Evolutionary conservation across 53 echinoderm and acorn worm species (phyloP).

Genomic region (Astropecten irregularis): DNA sequence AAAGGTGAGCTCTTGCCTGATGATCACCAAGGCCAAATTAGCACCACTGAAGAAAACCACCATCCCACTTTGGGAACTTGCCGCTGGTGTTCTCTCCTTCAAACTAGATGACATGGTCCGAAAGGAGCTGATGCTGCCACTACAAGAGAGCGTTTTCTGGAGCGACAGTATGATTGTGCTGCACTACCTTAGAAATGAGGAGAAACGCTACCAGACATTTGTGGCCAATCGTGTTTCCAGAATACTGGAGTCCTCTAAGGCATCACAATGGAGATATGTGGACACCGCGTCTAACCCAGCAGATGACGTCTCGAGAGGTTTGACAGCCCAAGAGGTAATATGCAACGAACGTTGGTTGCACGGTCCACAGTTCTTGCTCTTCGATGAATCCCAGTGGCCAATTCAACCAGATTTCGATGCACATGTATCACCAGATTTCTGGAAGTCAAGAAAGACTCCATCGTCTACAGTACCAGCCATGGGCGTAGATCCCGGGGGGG

Average conservation of each 20-base stretch:
- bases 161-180: conserved; percentile 48
- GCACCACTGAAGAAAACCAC: conserved; percentile 50
- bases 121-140: conserved; percentile 21
- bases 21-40: neutral
- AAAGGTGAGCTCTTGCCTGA: conserved; percentile 22
- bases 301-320: no score
- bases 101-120: conserved; percentile 43
- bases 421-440: neutral
- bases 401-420: conserved; percentile 12
- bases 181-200: no score
- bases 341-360: conserved; percentile 12
- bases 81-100: conserved; percentile 29
- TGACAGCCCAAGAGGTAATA: neutral
- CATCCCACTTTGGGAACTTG: conserved; percentile 42
- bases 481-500: no score
- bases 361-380: conserved; percentile 41
- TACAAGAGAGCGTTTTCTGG: conserved; percentile 35
- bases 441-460: conserved; percentile 46
- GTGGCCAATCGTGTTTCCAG: conserved; percentile 54
- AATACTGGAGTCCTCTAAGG: conserved; percentile 17
- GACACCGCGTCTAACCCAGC: conserved; percentile 47
- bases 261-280: conserved; percentile 51
- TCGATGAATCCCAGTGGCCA: conserved; percentile 53
- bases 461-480: conserved; percentile 2
- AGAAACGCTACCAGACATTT: conserved; percentile 53